Conservation (phyloP, 2,888 invertebrate genomes). For the Rotaria sp. region DNA sequence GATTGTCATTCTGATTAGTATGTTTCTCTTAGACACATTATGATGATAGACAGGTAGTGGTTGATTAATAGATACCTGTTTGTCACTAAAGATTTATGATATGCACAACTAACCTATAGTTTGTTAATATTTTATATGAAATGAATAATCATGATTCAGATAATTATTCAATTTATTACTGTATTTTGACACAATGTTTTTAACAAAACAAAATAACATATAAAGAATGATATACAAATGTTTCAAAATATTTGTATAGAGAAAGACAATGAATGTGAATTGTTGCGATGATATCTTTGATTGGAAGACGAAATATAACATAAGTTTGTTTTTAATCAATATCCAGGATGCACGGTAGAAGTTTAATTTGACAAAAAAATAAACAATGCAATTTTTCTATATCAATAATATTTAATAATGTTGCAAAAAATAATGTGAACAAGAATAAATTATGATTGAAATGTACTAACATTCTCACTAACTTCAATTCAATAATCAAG, state of each 20-base stretch:
- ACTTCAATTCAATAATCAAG: too few relatives aligned
- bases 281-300: neutral
- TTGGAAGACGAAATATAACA: neutral
- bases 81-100: neutral
- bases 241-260: neutral
- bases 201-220: neutral
- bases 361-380: too few relatives aligned
- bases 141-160: neutral
- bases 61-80: neutral
- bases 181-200: neutral
- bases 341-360: too few relatives aligned
- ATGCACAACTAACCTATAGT: neutral
- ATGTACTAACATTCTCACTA: too few relatives aligned
- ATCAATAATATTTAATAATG: neutral
- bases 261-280: too few relatives aligned
- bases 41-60: neutral
- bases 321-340: neutral
- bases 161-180: neutral
- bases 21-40: neutral
- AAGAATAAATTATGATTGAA: too few relatives aligned
- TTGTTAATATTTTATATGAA: neutral
- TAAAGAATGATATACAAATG: neutral
- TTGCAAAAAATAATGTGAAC: neutral
- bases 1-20: neutral
- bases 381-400: too few relatives aligned